phyloP scores from a whole-genome alignment of 2,113 vertebrate genomes.

The Siniperca chuatsi region DNA sequence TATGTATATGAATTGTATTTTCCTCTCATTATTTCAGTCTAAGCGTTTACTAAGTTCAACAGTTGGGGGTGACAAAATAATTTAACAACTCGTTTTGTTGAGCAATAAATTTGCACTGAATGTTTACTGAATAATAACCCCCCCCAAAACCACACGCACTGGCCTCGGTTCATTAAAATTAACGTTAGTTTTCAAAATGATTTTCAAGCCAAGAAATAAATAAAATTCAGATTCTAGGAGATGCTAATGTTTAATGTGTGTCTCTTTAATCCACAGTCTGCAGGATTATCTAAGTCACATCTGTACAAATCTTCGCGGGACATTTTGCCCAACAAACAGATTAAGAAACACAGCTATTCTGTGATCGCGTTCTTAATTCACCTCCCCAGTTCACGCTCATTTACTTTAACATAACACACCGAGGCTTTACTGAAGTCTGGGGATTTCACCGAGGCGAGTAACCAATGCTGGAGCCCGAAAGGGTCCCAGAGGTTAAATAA shows the following conservation, averaged over 20 bases:
- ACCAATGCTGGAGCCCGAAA: constrained; percentile 86
- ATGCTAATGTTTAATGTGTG: neutral
- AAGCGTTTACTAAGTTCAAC: neutral
- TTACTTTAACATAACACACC: constrained; percentile 61
- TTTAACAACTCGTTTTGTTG: neutral
- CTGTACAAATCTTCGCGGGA: neutral
- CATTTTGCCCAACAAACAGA: constrained; percentile 30
- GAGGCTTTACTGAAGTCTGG: constrained; percentile 68
- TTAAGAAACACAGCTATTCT: constrained; percentile 18
- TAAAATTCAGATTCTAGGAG: neutral
- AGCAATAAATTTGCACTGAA: neutral
- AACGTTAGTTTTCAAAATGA: neutral
- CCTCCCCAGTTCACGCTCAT: constrained; percentile 52
- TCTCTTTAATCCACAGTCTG: neutral
- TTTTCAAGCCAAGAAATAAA: neutral
- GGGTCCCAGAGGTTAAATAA: constrained; percentile 94
- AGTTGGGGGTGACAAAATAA: neutral
- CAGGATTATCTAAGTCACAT: neutral
- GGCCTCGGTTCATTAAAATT: neutral
- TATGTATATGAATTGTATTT: neutral
- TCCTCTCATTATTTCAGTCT: neutral
- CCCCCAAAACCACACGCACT: neutral
- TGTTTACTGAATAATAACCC: neutral
- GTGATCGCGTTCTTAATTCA: constrained; percentile 12
- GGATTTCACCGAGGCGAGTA: constrained; percentile 65